Evolutionary conservation across 1,140 invertebrate species (phyloP).

Genomic region (Drosophila ficusphila): DNA sequence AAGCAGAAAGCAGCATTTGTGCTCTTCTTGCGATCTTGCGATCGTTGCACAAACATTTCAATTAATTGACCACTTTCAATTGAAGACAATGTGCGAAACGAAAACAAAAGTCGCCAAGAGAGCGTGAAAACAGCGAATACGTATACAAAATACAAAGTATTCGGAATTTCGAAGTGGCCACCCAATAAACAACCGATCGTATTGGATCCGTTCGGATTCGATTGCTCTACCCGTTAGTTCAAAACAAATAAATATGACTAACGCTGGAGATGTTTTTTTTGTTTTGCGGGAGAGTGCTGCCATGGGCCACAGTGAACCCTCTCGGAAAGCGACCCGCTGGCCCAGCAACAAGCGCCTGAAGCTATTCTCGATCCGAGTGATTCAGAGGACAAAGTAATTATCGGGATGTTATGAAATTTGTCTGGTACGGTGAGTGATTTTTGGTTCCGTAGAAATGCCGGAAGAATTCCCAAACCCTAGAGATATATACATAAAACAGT

Average conservation of each 20-base stretch:
- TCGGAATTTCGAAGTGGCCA: background rate
- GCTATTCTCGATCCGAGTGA: conserved; percentile 29
- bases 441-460: background rate
- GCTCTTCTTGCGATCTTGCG: background rate
- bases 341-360: conserved; percentile 6
- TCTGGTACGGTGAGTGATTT: background rate
- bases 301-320: conserved; percentile 18
- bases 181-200: background rate
- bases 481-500: too few species aligned
- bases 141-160: background rate
- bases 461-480: too few species aligned
- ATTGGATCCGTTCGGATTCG: too few species aligned
- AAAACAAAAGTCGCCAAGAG: conserved; percentile 46
- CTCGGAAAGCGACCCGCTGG: background rate
- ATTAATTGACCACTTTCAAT: conserved; percentile 73
- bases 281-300: background rate
- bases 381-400: conserved; percentile 1
- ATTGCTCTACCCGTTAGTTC: conserved; percentile 11
- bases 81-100: conserved; percentile 46
- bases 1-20: conserved; percentile 23
- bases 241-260: conserved; percentile 44
- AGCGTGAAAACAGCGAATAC: background rate
- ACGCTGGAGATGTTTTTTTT: background rate
- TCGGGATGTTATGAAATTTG: background rate
- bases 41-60: conserved; percentile 67